Evolutionary conservation across 1,140 invertebrate genomes (phyloP), one percentile per base, ranked within the genome.

Genomic region (Goniozus legneri): DNA sequence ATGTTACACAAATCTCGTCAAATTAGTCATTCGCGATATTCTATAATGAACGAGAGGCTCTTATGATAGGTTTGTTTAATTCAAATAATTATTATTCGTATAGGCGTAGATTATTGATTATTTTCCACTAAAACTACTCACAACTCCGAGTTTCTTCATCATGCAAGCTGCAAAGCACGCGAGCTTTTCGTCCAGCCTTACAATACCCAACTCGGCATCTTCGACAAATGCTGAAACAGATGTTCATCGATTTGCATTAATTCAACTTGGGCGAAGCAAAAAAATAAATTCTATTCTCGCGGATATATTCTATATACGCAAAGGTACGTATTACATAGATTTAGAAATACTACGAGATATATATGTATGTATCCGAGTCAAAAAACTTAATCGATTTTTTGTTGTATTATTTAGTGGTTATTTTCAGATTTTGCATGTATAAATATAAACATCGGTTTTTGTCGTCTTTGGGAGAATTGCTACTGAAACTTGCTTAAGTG

Each of bases 121-220:
- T 27, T 6, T 10, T 6, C 24, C 10, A 4, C 10, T 6, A 35
- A 15, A 10, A 0, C 21, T 21, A 51, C 60, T 52, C 51, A 65
- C 62, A 13, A 60, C 35, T 37, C 48, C 48, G 1, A 54, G 33
- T 8, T 59, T 61, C 24, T 54, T 59, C 16, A 65, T 15, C 15
- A 63, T 27, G 16, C 62, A 65, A 8, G 37, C 7, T 6, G 16
- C 0, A 32, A 52, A 63, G 35, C 62, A 65, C 2, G 20, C 32
- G 8, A 61, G 7, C 22, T 62, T 63, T 1, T 50, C 40, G 15
- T 60, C 41, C 13, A 1, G 41, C 12, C 12, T 35, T 27, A 27
- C 4, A 27, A 27, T 27, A 27, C 24, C 24, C 24, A 27, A 27
- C 10, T 27, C 24, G 4, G 24, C 24, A 27, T 27, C 24, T 6